Evolutionary conservation across 2,113 vertebrate species (phyloP), one percentile per base, ranked within the genome.

Genomic region (Trematomus loennbergii): DNA sequence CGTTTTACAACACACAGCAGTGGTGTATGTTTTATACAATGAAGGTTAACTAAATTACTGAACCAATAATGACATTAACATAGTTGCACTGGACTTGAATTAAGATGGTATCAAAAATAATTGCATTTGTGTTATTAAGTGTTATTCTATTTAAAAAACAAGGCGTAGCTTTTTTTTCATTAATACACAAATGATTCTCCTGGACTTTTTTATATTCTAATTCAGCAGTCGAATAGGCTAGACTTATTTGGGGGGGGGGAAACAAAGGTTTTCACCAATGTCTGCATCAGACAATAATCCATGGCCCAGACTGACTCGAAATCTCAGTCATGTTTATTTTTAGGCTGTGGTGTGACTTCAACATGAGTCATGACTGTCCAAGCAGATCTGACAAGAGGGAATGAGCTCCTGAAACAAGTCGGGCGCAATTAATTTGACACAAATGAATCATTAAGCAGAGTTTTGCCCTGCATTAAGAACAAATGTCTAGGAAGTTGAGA

Each of bases 281-380:
- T 73, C 43, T 17, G 17, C 17, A 67, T 63, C 36, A 33, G 43
- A 64, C 71, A 73, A 70, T 46, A 70, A 78, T 74, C 46, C 15
- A 6, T 73, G 63, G 65, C 67, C 60, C 70, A 71, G 58, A 60
- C 52, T 62, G 71, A 79, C 74, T 69, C 60, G 65, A 45, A 68
- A 36, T 81, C 64, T 73, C 54, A 48, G 65, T 61, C 49, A 33
- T 16, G 84, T 81, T 83, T 89, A 81, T 85, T 90, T 87, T 90
- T 82, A 85, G 87, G 43, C 82, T 61, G 57, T 20, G 40, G 57
- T 74, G 58, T 78, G 86, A 81, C 72, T 83, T 72, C 70, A 57
- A 68, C 69, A 67, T 92, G 88, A 87, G 73, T 90, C 91, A 90
- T 70, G 78, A 75, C 43, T 81, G 79, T 86, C 86, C 43, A 45